phyloP scores from a whole-genome alignment of 2,888 invertebrate genomes.

The Taenaris catops region DNA sequence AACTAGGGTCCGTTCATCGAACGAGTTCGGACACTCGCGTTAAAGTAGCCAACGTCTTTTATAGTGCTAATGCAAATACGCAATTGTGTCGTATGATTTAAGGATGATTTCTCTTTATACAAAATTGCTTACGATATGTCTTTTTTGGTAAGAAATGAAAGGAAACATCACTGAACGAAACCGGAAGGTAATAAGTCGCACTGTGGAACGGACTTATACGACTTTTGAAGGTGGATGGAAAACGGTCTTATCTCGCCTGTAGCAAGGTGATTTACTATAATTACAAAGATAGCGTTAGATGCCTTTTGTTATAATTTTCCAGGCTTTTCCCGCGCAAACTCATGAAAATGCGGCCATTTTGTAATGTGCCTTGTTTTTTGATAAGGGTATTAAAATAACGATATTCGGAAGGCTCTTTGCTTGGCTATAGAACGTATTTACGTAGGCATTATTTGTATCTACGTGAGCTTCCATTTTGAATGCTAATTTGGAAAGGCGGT shows the following conservation, averaged over 20 bases:
- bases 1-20: slow-evolving; percentile 69
- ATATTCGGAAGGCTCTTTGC: slow-evolving; percentile 65
- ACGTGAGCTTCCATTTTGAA: slow-evolving; percentile 70
- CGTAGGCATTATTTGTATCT: slow-evolving; percentile 57
- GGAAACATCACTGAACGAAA: slow-evolving; percentile 40
- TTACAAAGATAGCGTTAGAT: slow-evolving; percentile 80
- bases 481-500: slow-evolving; percentile 65
- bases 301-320: slow-evolving; percentile 80
- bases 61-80: slow-evolving; percentile 11
- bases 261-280: slow-evolving; percentile 80
- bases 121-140: slow-evolving; percentile 38
- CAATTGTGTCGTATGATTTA: slow-evolving; percentile 28
- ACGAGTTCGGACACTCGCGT: slow-evolving; percentile 43
- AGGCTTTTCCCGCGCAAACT: slow-evolving; percentile 75
- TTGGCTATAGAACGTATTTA: slow-evolving; percentile 49
- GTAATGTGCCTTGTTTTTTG: slow-evolving; percentile 79
- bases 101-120: slow-evolving; percentile 36
- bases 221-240: slow-evolving; percentile 49
- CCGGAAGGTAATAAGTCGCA: slow-evolving; percentile 50
- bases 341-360: slow-evolving; percentile 76
- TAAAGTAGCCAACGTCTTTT: slow-evolving; percentile 48
- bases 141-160: slow-evolving; percentile 30
- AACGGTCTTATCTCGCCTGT: slow-evolving; percentile 73
- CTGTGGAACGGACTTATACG: slow-evolving; percentile 44
- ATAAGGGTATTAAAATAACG: slow-evolving; percentile 78